phyloP scores from a whole-genome alignment of 1,140 invertebrate species.

The Drosophila prosaltans region DNA sequence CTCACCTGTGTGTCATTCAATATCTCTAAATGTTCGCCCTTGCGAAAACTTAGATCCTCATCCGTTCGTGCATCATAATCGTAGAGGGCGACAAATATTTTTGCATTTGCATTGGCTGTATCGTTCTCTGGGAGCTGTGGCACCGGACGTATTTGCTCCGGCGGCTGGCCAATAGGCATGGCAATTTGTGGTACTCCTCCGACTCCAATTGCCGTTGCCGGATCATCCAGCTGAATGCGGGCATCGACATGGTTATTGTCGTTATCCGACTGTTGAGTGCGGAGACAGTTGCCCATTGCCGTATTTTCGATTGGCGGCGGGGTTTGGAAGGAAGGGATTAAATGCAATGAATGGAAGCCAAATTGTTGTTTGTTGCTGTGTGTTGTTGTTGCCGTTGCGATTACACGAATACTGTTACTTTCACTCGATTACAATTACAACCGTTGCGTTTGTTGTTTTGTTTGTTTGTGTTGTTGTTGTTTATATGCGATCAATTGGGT shows the following conservation, averaged over 20 bases:
- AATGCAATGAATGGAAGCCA: slow-evolving; percentile 77
- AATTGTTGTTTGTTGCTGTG: slow-evolving; percentile 34
- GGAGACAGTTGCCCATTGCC: slow-evolving; percentile 81
- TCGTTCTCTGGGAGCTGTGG: slow-evolving; percentile 86
- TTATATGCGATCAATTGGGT: slow-evolving; percentile 68
- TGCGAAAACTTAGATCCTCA: slow-evolving; percentile 98
- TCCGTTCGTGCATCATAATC: slow-evolving; percentile 99
- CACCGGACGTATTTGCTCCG: slow-evolving; percentile 82
- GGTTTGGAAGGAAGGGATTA: slow-evolving; percentile 28
- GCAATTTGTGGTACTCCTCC: slow-evolving; percentile 71
- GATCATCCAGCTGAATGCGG: slow-evolving; percentile 68
- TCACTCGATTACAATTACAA: slow-evolving; percentile 66
- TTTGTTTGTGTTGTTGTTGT: slow-evolving; percentile 62
- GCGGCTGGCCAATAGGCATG: slow-evolving; percentile 68
- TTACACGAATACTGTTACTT: slow-evolving; percentile 67
- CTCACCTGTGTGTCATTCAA: slow-evolving; percentile 95
- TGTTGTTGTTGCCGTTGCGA: slow-evolving; percentile 28
- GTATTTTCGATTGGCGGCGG: background rate
- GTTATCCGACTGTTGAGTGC: slow-evolving; percentile 77
- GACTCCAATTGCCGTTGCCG: slow-evolving; percentile 52
- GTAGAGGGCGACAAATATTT: slow-evolving; percentile 98
- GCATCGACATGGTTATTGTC: slow-evolving; percentile 69
- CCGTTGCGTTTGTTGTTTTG: slow-evolving; percentile 59
- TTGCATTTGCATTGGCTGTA: slow-evolving; percentile 87
- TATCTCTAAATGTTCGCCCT: slow-evolving; percentile 99